Conservation (phyloP, 2,797 vertebrate genomes). For the Champsocephalus gunnari region DNA sequence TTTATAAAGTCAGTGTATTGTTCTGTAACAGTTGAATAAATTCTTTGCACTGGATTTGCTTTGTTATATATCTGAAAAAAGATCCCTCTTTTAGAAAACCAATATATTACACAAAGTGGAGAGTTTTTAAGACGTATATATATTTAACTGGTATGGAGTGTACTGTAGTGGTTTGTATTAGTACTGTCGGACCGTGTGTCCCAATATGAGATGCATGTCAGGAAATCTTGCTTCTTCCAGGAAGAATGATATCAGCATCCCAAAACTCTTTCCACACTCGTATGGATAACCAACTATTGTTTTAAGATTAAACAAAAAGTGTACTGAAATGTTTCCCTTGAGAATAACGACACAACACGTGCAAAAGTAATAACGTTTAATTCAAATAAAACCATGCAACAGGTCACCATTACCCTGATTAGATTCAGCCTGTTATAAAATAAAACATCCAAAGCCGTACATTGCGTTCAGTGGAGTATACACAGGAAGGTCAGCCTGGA, state of each 20-base stretch:
- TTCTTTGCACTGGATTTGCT: too few relatives aligned
- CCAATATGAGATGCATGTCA: background rate
- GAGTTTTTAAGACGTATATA: too few relatives aligned
- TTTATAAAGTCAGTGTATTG: background rate
- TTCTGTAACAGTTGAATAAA: background rate
- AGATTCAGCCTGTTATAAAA: slow-evolving; percentile 72
- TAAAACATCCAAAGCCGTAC: slow-evolving; percentile 77
- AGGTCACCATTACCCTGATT: slow-evolving; percentile 72
- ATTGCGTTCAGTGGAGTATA: slow-evolving; percentile 50
- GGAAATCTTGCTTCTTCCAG: background rate
- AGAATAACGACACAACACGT: slow-evolving; percentile 60
- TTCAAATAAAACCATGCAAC: slow-evolving; percentile 81
- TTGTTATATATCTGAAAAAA: too few relatives aligned
- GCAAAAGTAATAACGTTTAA: slow-evolving; percentile 82
- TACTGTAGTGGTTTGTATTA: too few relatives aligned
- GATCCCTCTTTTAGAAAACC: too few relatives aligned
- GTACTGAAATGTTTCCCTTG: background rate
- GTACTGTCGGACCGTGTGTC: background rate
- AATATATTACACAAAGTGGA: too few relatives aligned
- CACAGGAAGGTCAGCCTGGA: slow-evolving; percentile 34
- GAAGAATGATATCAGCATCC: background rate
- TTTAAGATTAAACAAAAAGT: background rate
- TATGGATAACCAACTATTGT: background rate
- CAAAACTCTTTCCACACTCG: background rate
- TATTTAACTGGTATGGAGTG: too few relatives aligned